Evolutionary conservation across 2,888 invertebrate genomes (phyloP), one percentile per base, ranked within the genome.

Genomic region (Horisme vitalbata): DNA sequence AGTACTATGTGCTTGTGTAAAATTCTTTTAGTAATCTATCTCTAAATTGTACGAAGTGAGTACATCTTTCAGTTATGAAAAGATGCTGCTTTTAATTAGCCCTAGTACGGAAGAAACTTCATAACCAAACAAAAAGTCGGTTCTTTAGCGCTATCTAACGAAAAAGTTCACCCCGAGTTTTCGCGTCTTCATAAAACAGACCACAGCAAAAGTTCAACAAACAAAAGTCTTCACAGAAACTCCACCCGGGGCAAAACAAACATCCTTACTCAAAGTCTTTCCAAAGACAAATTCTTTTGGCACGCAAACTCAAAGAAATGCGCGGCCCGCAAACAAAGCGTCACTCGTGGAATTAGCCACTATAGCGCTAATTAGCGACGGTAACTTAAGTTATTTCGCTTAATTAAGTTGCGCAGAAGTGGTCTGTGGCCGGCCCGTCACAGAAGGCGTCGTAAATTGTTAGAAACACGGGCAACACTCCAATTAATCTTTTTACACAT

Each of bases 401-500:
- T 88, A 89, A 89, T 89, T 89, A 89, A 87, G 88, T 86, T 74
- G 82, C 73, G 76, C 84, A 83, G 79, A 84, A 89, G 88, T 88
- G 88, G 87, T 87, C 87, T 87, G 82, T 78, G 83, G 82, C 82
- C 79, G 83, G 83, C 79, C 83, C 77, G 79, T 68, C 71, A 70
- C 74, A 70, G 72, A 83, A 84, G 84, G 83, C 79, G 84, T 70
- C 70, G 79, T 79, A 84, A 86, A 84, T 83, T 85, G 86, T 87
- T 84, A 83, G 86, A 79, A 73, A 83, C 75, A 74, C 75, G 79
- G 69, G 81, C 76, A 79, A 77, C 86, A 84, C 89, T 89, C 89
- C 89, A 89, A 89, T 89, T 89, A 89, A 89, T 89, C 87, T 89
- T 88, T 88, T 85, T 86, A 87, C 85, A 87, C 87, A 86, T 85